phyloP scores from a whole-genome alignment of 2,888 invertebrate genomes.

The Liodrosophila aerea region DNA sequence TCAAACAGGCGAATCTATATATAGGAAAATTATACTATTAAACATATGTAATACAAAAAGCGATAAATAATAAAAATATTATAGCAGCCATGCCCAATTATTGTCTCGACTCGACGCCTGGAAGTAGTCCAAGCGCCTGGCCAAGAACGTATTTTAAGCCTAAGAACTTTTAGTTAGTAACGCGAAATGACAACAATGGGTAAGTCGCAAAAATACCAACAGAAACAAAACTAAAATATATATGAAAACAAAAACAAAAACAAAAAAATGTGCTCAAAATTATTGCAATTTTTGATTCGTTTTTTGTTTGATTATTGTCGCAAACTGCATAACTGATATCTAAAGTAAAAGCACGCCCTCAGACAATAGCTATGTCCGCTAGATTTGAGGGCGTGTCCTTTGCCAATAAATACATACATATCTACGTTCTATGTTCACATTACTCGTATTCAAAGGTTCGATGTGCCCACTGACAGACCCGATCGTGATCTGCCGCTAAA shows the following conservation, averaged over 20 bases:
- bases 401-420: slow-evolving; percentile 58
- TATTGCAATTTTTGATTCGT: slow-evolving; percentile 25
- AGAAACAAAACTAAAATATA: slow-evolving; percentile 26
- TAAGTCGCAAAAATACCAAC: slow-evolving; percentile 52
- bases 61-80: slow-evolving; percentile 53
- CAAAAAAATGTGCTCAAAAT: slow-evolving; percentile 57
- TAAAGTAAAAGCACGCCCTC: slow-evolving; percentile 40
- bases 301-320: neutral
- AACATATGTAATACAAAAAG: slow-evolving; percentile 58
- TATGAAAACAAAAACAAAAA: slow-evolving; percentile 15
- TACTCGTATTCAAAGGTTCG: slow-evolving; percentile 77
- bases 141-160: slow-evolving; percentile 41
- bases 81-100: slow-evolving; percentile 63
- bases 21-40: slow-evolving; percentile 61
- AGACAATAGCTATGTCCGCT: slow-evolving; percentile 22
- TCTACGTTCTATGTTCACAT: slow-evolving; percentile 77
- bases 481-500: slow-evolving; percentile 71
- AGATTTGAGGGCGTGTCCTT: slow-evolving; percentile 42
- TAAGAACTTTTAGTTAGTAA: slow-evolving; percentile 68
- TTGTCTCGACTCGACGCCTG: slow-evolving; percentile 64
- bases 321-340: too few species aligned
- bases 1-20: neutral
- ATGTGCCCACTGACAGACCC: slow-evolving; percentile 72
- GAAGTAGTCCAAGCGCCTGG: slow-evolving; percentile 59
- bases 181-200: slow-evolving; percentile 62